Evolutionary conservation across 2,113 vertebrate genomes (phyloP).

Genomic region (Balaenoptera acutorostrata): DNA sequence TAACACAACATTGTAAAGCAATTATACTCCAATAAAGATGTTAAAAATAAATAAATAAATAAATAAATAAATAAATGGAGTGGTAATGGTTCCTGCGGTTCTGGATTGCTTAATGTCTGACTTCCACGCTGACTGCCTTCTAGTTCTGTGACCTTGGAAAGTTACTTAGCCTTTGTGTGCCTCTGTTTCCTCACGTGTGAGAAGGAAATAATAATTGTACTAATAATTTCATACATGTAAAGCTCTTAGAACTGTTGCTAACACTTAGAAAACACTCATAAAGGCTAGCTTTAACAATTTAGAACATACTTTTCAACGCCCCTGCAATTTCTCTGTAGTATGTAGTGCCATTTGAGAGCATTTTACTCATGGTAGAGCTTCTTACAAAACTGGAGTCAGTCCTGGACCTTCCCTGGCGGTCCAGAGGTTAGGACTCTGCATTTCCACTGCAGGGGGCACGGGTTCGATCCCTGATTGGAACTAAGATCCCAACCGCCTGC

Average conservation of each 20-base stretch:
- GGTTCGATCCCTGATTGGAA: no score
- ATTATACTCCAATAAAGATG: no score
- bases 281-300: not conserved
- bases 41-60: no score
- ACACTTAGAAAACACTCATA: not conserved
- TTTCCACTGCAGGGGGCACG: no score
- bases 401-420: no score
- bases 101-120: no score
- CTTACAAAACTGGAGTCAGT: not conserved
- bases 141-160: not conserved
- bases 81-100: no score
- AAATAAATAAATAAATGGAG: not conserved
- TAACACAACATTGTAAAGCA: no score
- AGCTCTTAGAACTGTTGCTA: not conserved
- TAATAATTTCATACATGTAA: not conserved
- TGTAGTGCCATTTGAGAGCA: not conserved
- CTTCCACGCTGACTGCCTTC: no score
- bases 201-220: not conserved
- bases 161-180: not conserved
- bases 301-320: not conserved
- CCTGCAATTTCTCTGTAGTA: not conserved
- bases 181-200: not conserved
- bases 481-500: no score
- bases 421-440: no score
- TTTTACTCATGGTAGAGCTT: not conserved